phyloP scores from a whole-genome alignment of 2,797 vertebrate species.

The Acrocephalus scirpaceus region DNA sequence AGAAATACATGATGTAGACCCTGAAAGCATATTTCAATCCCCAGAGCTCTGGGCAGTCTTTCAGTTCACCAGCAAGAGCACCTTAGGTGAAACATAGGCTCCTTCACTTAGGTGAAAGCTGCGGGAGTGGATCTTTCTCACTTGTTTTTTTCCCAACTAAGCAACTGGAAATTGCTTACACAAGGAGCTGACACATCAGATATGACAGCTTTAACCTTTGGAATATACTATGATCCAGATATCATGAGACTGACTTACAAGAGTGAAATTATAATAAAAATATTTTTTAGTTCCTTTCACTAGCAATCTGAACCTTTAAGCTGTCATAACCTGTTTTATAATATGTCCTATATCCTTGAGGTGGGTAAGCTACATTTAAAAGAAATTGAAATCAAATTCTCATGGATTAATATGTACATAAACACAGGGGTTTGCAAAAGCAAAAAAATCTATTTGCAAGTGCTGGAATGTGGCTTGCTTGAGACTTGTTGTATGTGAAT shows the following conservation, averaged over 20 bases:
- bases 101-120: not conserved
- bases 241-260: not conserved
- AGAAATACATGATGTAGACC: not conserved
- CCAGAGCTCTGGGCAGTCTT: not conserved
- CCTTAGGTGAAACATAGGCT: not conserved
- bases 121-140: not conserved
- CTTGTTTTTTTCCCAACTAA: not conserved
- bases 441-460: not conserved
- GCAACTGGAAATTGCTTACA: constrained; percentile 16
- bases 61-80: not conserved
- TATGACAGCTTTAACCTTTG: constrained; percentile 22
- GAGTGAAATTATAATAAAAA: constrained; percentile 1
- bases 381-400: not conserved
- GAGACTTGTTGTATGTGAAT: not conserved
- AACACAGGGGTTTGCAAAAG: not conserved
- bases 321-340: not conserved
- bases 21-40: not conserved
- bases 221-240: not conserved
- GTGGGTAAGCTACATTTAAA: not conserved
- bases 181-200: not conserved
- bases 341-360: not conserved
- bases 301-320: not conserved
- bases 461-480: not conserved
- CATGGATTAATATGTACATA: not conserved
- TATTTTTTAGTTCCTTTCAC: not conserved